Percentiles rank a stretch among this genome's conserved stretches.
These are phyloP conservation scores for Pica pica DNA, from an alignment of 2,113 vertebrate genomes.

Conservation along the genomic window DNA sequence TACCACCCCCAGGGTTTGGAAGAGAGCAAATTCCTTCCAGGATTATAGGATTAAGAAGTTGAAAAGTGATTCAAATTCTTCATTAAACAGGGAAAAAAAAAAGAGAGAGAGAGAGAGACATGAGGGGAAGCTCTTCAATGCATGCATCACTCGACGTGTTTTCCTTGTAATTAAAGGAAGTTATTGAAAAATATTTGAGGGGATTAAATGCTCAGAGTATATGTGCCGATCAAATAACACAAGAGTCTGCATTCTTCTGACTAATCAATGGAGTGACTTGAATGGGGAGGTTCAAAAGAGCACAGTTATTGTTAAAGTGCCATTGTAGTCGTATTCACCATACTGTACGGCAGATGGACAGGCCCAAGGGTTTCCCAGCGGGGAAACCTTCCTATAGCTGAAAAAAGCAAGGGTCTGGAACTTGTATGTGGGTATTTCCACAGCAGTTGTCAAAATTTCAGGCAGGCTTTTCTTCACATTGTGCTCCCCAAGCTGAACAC, in stretches of 20 bases:
- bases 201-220: conserved; percentile 78
- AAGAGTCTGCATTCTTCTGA: conserved; percentile 61
- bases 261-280: conserved; percentile 52
- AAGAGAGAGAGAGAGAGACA: not conserved
- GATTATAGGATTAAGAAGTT: conserved; percentile 87
- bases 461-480: not conserved
- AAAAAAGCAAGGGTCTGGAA: not conserved
- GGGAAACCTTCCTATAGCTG: not conserved
- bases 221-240: conserved; percentile 64
- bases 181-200: conserved; percentile 87
- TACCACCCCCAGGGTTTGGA: conserved; percentile 70
- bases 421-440: not conserved
- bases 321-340: not conserved
- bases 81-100: conserved; percentile 68
- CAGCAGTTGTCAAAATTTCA: not conserved
- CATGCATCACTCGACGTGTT: conserved; percentile 68
- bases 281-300: conserved; percentile 38
- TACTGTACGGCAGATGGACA: conserved; percentile 17
- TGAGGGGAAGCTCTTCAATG: conserved; percentile 67
- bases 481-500: not conserved
- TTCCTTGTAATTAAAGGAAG: conserved; percentile 86
- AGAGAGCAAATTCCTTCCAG: conserved; percentile 81
- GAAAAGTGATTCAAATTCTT: conserved; percentile 86
- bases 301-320: conserved; percentile 30
- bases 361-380: not conserved